These are phyloP conservation scores for Schrankia costaestrigalis DNA, from an alignment of 2,888 invertebrate species.

Conservation along the genomic window DNA sequence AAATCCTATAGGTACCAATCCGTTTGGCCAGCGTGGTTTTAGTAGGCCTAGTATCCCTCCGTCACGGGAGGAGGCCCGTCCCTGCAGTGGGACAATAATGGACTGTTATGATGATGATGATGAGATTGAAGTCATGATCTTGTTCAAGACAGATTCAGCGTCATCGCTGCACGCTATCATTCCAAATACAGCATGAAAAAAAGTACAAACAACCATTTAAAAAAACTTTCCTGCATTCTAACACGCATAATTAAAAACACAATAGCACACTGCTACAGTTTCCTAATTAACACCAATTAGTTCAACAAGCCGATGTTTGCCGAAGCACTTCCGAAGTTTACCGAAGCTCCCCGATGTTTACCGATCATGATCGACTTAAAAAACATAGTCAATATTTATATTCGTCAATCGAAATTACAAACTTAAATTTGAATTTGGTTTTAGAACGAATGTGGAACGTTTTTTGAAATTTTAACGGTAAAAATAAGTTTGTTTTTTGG, in stretches of 20 bases:
- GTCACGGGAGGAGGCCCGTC: too few relatives aligned
- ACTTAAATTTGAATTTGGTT: slow-evolving; percentile 13
- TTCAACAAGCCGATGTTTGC: slow-evolving; percentile 26
- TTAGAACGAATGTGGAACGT: not conserved
- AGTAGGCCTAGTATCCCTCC: too few relatives aligned
- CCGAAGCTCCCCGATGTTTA: slow-evolving; percentile 31
- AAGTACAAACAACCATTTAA: not conserved
- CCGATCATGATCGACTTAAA: slow-evolving; percentile 43
- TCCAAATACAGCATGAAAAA: too few relatives aligned
- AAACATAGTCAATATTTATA: slow-evolving; percentile 30
- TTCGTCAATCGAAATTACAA: slow-evolving; percentile 25
- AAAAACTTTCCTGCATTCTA: slow-evolving; percentile 8
- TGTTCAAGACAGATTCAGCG: too few relatives aligned
- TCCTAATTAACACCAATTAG: slow-evolving; percentile 40
- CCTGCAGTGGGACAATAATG: too few relatives aligned
- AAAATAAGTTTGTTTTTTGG: slow-evolving; percentile 4
- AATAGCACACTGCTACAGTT: slow-evolving; percentile 36
- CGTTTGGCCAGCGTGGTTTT: too few relatives aligned
- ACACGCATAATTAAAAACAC: slow-evolving; percentile 23
- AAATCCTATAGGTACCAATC: too few relatives aligned
- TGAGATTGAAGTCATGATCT: too few relatives aligned
- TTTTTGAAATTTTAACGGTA: not conserved
- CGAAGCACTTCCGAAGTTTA: slow-evolving; percentile 20
- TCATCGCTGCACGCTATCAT: too few relatives aligned
- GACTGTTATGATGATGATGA: too few relatives aligned